A percentile compares a stretch with the other conserved stretches of the same genome.
Evolutionary conservation across 1,140 invertebrate genomes (phyloP).

Genomic region (Drosophila leontia): DNA sequence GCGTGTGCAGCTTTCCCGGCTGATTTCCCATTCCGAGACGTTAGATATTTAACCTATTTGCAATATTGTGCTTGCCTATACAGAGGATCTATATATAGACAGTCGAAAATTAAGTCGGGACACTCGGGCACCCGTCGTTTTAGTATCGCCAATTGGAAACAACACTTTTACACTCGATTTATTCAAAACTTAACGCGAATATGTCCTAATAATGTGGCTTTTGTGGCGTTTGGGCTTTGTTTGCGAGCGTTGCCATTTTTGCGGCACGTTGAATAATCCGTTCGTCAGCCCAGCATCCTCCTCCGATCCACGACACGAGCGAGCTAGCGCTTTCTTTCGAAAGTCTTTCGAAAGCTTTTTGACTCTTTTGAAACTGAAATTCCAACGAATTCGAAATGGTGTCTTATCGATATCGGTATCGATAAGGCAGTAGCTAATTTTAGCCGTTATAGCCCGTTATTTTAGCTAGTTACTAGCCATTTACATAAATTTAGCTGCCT

Average conservation of each 20-base stretch:
- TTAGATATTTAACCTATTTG: slow-evolving; percentile 78
- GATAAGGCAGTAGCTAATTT: background rate
- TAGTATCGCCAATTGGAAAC: slow-evolving; percentile 34
- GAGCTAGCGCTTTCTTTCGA: slow-evolving; percentile 22
- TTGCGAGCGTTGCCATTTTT: slow-evolving; percentile 64
- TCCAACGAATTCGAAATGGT: background rate
- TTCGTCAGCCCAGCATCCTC: slow-evolving; percentile 64
- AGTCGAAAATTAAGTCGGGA: slow-evolving; percentile 60
- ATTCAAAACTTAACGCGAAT: slow-evolving; percentile 9
- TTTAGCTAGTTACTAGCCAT: background rate
- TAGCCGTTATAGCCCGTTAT: background rate
- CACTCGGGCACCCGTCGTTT: slow-evolving; percentile 55
- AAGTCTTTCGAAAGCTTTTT: slow-evolving; percentile 31
- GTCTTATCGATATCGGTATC: slow-evolving; percentile 12
- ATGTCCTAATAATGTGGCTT: slow-evolving; percentile 38
- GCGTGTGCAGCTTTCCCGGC: slow-evolving; percentile 78
- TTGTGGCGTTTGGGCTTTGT: slow-evolving; percentile 43
- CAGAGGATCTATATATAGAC: slow-evolving; percentile 79
- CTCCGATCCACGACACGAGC: slow-evolving; percentile 42
- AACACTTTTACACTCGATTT: slow-evolving; percentile 31
- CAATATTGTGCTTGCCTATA: slow-evolving; percentile 72
- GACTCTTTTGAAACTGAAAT: slow-evolving; percentile 19
- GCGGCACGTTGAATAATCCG: slow-evolving; percentile 77
- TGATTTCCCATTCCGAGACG: slow-evolving; percentile 81
- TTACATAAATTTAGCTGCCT: no score